Base-by-base conservation (phyloP, 35 echinoderm and acorn worm species). In the Heliocidaris erythrogramma region DNA sequence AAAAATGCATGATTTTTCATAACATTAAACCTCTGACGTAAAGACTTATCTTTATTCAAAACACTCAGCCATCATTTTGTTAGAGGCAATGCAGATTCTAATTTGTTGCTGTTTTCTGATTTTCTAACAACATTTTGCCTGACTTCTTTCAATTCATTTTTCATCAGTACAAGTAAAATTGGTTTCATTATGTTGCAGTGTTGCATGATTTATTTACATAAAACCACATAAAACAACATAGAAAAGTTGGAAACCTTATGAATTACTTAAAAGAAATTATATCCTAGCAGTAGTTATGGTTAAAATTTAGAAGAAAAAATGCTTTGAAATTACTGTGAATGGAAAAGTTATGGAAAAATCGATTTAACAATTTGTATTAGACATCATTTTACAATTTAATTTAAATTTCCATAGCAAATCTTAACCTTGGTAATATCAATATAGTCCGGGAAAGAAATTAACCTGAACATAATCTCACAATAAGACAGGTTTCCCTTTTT, bases 71-170 rank as follows among this genome's bases (percentile, higher is more conserved):
- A 24, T 18, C 60, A 69, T 69, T 18, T 21, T 18, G 5, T 52
- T 10, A 69, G 21, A 69, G 24, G 60, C 60, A 6, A 27, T 17
- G 16, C 60, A 18, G 60, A 78, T 78, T 78, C 65, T 78, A 5
- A 78, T 78, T n/a, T 78, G 18, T 78, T 78, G 14, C 17, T 78
- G 21, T 78, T 56, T 78, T 78, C 65, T 78, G 21, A 78, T 78
- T 78, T 56, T 78, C 65, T 89, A 89, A 89, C 87, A 89, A 89
- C 47, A 89, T 48, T 48, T 89, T 27, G 87, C 87, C 14, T 89
- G 32, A 78, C 52, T 13, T 56, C 52, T 78, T 89, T 32, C 13
- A 89, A 48, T 84, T 89, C 87, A 48, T 48, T 48, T 84, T 89
- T 47, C 87, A 89, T 89, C 47, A 32, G 30, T 47, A 47, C 31